These are phyloP conservation scores for Amphipoea oculea DNA, from an alignment of 2,888 invertebrate species.

Conservation along the genomic window DNA sequence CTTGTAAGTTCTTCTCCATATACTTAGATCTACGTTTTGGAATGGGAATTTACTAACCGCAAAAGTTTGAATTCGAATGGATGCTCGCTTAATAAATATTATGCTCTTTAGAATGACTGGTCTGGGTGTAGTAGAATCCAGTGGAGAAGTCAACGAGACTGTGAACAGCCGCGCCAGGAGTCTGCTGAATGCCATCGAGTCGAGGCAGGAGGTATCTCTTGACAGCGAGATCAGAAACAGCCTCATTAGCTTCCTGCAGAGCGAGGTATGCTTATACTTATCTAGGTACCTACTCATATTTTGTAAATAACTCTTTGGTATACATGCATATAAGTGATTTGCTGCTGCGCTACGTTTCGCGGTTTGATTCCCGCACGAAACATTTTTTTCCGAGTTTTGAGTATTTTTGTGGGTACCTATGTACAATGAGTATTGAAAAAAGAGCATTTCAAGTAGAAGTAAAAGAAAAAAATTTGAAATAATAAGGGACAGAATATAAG, in stretches of 20 bases:
- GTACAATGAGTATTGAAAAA: background rate
- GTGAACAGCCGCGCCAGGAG: constrained; percentile 72
- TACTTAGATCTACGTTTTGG: background rate
- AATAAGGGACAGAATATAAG: background rate
- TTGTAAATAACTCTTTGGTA: background rate
- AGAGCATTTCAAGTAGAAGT: background rate
- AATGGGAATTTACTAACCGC: background rate
- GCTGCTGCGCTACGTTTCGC: background rate
- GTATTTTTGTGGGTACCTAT: background rate
- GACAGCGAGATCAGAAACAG: constrained; percentile 75
- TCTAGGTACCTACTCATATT: background rate
- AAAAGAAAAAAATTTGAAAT: background rate
- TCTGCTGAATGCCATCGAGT: constrained; percentile 78
- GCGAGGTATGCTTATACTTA: constrained; percentile 71
- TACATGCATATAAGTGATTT: background rate
- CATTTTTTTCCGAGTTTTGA: background rate
- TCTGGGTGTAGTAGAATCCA: constrained; percentile 23
- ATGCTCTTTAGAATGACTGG: constrained; percentile 52
- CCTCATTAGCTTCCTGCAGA: constrained; percentile 78
- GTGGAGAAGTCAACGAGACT: constrained; percentile 26
- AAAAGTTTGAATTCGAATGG: background rate
- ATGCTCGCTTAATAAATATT: background rate
- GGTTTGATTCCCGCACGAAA: background rate
- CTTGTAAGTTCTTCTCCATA: background rate
- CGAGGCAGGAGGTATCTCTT: constrained; percentile 67